phyloP scores from a whole-genome alignment of 2,113 vertebrate genomes.

The Myotis davidii region DNA sequence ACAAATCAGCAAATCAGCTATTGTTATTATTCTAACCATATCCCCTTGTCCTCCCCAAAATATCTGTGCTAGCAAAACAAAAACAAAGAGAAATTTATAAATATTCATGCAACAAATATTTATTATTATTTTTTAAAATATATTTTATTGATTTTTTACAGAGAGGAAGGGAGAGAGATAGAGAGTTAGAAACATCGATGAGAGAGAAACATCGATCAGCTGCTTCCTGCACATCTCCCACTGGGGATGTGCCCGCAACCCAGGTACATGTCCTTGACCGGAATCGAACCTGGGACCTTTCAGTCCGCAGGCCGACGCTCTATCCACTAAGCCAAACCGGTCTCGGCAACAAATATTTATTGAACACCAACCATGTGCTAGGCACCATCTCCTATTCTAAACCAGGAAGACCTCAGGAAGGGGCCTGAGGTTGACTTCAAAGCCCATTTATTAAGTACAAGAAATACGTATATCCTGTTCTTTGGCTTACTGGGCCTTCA shows the following conservation, averaged over 20 bases:
- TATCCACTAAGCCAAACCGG: too few species aligned
- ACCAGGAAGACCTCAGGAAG: not conserved
- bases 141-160: too few species aligned
- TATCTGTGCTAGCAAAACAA: not conserved
- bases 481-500: not conserved
- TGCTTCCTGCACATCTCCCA: too few species aligned
- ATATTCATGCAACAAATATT: not conserved
- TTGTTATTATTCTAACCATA: not conserved
- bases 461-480: not conserved
- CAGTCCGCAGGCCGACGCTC: too few species aligned
- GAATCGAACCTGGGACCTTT: too few species aligned
- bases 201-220: too few species aligned
- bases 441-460: not conserved
- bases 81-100: not conserved
- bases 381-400: not conserved
- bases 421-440: not conserved
- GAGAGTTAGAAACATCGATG: too few species aligned
- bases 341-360: conserved; percentile 11
- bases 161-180: too few species aligned
- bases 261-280: too few species aligned
- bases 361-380: not conserved
- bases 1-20: not conserved
- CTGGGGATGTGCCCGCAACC: too few species aligned
- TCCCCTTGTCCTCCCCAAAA: not conserved
- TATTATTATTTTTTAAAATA: too few species aligned